Base-by-base conservation (phyloP, 2,113 vertebrate species). In the Callionymus lyra region DNA sequence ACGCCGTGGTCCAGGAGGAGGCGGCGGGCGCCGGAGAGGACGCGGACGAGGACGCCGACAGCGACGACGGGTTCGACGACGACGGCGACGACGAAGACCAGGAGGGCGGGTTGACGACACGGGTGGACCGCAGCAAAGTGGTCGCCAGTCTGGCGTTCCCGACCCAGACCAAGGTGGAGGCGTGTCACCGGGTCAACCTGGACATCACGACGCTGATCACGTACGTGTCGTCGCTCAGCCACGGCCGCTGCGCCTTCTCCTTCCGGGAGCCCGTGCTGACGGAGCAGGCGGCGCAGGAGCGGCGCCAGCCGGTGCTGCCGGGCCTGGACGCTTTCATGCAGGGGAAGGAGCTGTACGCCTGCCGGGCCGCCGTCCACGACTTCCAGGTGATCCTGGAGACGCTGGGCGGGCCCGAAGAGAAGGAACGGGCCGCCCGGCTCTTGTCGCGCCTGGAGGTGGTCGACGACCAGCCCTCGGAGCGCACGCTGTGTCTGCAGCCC, bases 161-260 rank as follows among this genome's bases (percentile, higher is more conserved):
- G 0, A 80, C 82, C 0, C 86, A 89, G 43, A 77, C 92, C 38
- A 90, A 89, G 57, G 83, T 91, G 2, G 88, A 88, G 0, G 75
- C 84, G 47, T 98, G 94, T 67, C 87, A 27, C 1, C 85, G 89
- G 2, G 85, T 89, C n/a, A 98, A 98, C 73, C 71, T 98, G 59
- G 94, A 98, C 75, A 95, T 98, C 72, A 96, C 94, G 2, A 93
- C 93, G 1, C 83, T 99, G 45, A 97, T 99, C 68, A 90, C 93
- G 0, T 93, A 90, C 0, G 92, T 98, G 27, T 99, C 94, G 0
- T 87, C 94, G 0, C 86, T 98, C 37, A 94, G 92, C 53, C 94
- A 97, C 0, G 92, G 94, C 12, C 86, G 84, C 48, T 97, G 92
- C 74, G 70, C 85, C 71, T 88, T 92, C 1, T 39, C 87, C 50